Evolutionary conservation across 2,797 vertebrate species (phyloP).

Genomic region (Adelosebastes latens): DNA sequence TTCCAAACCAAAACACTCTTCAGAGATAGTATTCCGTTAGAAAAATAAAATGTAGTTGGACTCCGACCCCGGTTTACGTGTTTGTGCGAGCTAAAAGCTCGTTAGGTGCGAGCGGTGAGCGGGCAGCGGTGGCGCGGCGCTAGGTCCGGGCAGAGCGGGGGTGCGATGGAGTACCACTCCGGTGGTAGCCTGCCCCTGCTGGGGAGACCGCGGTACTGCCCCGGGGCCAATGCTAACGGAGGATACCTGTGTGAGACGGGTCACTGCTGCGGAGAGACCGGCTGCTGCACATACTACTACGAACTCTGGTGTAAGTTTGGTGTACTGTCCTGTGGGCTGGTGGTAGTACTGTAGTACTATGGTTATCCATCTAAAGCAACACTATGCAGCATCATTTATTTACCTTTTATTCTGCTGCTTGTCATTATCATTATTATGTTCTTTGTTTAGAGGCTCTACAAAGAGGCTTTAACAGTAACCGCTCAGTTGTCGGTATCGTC

Average conservation of each 20-base stretch:
- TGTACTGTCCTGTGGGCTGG: background rate
- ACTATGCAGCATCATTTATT: too few relatives aligned
- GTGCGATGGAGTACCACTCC: constrained; percentile 86
- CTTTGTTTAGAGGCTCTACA: too few relatives aligned
- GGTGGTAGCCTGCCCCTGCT: constrained; percentile 86
- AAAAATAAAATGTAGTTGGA: constrained; percentile 66
- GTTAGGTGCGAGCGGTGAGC: constrained; percentile 43
- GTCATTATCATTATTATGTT: too few relatives aligned
- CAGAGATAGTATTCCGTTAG: background rate
- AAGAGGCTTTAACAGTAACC: too few relatives aligned
- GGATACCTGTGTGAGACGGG: constrained; percentile 95
- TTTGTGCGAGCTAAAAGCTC: constrained; percentile 37
- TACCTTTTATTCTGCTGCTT: too few relatives aligned
- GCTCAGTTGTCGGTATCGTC: too few relatives aligned
- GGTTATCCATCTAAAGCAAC: too few relatives aligned
- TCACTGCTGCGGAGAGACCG: constrained; percentile 95
- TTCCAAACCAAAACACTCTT: background rate
- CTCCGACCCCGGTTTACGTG: background rate
- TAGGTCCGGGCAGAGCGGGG: constrained; percentile 67
- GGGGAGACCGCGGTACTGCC: constrained; percentile 89
- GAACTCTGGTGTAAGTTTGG: constrained; percentile 92
- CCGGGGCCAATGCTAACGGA: constrained; percentile 87
- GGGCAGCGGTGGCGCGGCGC: constrained; percentile 55
- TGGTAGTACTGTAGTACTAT: background rate
- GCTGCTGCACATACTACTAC: constrained; percentile 98